Evolutionary conservation across 2,888 invertebrate species (phyloP).

Genomic region (Rutpela maculata): DNA sequence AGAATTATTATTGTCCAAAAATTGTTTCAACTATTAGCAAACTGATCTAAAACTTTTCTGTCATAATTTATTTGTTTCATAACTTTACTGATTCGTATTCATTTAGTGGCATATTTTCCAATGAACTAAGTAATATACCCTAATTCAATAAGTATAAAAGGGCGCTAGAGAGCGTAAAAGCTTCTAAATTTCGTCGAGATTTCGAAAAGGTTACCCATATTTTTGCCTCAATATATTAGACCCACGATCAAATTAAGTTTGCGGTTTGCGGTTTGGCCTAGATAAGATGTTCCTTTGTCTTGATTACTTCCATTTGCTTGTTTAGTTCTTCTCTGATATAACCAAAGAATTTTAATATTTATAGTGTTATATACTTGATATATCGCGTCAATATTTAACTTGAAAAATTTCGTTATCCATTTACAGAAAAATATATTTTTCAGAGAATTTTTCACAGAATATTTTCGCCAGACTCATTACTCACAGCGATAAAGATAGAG

Average conservation of each 20-base stretch:
- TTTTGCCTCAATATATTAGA: constrained; percentile 6
- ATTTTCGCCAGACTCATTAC: too few relatives aligned
- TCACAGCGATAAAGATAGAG: too few relatives aligned
- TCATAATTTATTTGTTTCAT: too few relatives aligned
- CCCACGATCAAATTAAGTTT: constrained; percentile 3
- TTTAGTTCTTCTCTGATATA: background rate
- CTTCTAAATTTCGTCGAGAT: constrained; percentile 1
- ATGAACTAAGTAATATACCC: background rate
- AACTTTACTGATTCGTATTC: too few relatives aligned
- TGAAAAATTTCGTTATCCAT: background rate
- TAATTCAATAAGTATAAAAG: background rate
- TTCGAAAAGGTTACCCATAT: constrained; percentile 7
- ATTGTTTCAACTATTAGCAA: too few relatives aligned
- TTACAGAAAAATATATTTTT: background rate
- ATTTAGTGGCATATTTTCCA: background rate
- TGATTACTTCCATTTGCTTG: constrained; percentile 1
- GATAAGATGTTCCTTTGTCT: constrained; percentile 2
- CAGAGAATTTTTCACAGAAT: background rate
- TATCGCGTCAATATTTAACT: background rate
- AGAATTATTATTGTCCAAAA: too few relatives aligned
- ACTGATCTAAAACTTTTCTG: too few relatives aligned
- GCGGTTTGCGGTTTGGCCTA: constrained; percentile 7
- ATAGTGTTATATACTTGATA: background rate
- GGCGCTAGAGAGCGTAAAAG: background rate
- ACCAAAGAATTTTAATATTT: background rate